Evolutionary conservation across 2,888 invertebrate species (phyloP).

Genomic region (Geotrupes spiniger): DNA sequence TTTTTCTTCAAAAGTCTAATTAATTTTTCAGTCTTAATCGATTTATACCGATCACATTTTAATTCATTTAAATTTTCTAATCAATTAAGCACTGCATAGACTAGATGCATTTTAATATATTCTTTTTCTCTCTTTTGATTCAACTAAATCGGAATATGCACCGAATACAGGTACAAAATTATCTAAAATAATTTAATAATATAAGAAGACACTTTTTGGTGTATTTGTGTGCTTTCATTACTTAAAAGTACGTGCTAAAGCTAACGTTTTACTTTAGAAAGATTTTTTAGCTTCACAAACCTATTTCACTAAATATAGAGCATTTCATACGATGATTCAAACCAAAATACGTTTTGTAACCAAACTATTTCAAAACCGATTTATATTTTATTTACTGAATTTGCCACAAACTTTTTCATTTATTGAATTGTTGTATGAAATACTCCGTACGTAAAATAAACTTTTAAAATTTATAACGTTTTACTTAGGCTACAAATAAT

Average conservation of each 20-base stretch:
- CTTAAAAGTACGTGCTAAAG: constrained; percentile 20
- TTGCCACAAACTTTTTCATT: not conserved
- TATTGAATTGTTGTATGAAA: not conserved
- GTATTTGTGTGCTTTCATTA: constrained; percentile 38
- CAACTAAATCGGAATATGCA: constrained; percentile 23
- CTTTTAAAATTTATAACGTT: constrained; percentile 3
- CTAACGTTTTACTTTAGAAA: constrained; percentile 3
- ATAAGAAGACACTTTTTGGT: constrained; percentile 50
- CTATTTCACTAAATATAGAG: not conserved
- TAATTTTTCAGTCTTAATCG: constrained; percentile 47
- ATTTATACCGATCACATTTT: constrained; percentile 46
- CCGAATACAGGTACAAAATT: constrained; percentile 24
- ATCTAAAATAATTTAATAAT: constrained; percentile 22
- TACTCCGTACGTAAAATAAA: not conserved
- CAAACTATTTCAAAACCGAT: not conserved
- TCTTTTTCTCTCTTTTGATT: constrained; percentile 23
- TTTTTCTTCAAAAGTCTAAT: too few species aligned
- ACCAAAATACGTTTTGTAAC: not conserved
- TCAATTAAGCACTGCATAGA: constrained; percentile 29
- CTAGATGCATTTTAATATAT: constrained; percentile 27
- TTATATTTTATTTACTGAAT: not conserved
- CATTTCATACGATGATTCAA: constrained; percentile 2
- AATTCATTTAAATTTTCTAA: constrained; percentile 26
- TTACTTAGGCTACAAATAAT: not conserved
- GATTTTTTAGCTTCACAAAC: constrained; percentile 6